Conservation (phyloP, 2,888 invertebrate species). For the Rotaria magnacalcarata region DNA sequence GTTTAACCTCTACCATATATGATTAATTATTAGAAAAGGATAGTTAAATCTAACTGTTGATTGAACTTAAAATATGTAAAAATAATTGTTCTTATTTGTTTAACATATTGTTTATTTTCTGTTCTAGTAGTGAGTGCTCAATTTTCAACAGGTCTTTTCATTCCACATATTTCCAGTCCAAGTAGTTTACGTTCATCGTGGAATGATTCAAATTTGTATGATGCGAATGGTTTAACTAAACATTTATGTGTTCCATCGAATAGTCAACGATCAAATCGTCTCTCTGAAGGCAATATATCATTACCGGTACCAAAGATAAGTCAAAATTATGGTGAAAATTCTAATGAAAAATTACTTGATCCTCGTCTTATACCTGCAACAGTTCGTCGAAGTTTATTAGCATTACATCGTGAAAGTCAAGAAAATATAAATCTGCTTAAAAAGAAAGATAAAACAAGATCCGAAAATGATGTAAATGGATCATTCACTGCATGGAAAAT, state of each 20-base stretch:
- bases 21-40: too few relatives aligned
- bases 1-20: too few relatives aligned
- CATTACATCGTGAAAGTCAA: conserved; percentile 28
- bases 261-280: neutral
- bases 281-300: conserved; percentile 4
- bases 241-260: neutral
- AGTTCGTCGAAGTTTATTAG: conserved; percentile 30
- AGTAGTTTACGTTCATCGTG: neutral
- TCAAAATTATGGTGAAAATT: neutral
- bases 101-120: too few relatives aligned
- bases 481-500: neutral
- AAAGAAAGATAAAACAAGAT: neutral
- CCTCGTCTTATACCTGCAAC: neutral
- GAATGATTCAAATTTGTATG: neutral
- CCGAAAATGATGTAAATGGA: conserved; percentile 25
- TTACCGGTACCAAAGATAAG: neutral
- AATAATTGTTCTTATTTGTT: too few relatives aligned
- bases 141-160: neutral
- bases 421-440: neutral
- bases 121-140: neutral
- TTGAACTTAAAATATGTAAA: too few relatives aligned
- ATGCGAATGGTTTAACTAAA: neutral
- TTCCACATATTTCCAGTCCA: neutral
- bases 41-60: too few relatives aligned
- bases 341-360: conserved; percentile 14